Evolutionary conservation across 2,797 vertebrate genomes (phyloP).

Genomic region (Gorsachius magnificus): DNA sequence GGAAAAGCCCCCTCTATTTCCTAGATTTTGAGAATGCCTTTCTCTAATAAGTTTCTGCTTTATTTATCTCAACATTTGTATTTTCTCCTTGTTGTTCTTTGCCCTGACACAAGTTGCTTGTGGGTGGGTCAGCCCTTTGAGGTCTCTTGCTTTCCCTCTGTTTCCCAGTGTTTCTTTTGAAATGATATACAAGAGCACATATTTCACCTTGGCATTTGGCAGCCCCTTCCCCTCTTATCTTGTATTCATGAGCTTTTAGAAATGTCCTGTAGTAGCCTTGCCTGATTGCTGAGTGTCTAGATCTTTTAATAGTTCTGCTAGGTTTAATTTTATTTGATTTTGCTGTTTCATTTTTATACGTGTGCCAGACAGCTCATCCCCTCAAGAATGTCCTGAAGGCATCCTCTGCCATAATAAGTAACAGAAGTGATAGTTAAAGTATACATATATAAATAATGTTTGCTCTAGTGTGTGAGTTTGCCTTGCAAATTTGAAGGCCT

Average conservation of each 20-base stretch:
- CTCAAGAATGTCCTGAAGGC: constrained; percentile 62
- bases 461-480: not conserved
- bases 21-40: not conserved
- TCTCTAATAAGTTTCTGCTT: not conserved
- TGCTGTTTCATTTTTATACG: constrained; percentile 33
- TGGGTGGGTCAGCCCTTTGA: not conserved
- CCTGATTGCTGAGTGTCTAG: constrained; percentile 3
- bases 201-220: constrained; percentile 7
- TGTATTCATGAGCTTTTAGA: not conserved
- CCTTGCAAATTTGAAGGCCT: not conserved
- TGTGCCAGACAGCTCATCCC: constrained; percentile 54
- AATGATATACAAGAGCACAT: not conserved
- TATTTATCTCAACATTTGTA: not conserved
- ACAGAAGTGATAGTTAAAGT: constrained; percentile 50
- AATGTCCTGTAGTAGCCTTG: constrained; percentile 2
- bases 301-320: constrained; percentile 53
- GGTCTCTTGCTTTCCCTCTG: not conserved
- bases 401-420: constrained; percentile 53
- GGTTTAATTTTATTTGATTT: constrained; percentile 62
- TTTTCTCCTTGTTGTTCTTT: constrained; percentile 4
- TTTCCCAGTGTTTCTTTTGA: constrained; percentile 4
- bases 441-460: constrained; percentile 29
- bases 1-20: not conserved
- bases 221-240: not conserved
- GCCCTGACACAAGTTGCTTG: not conserved